These are phyloP conservation scores for Pherbina coryleti DNA, from an alignment of 2,888 invertebrate species.

Conservation along the genomic window DNA sequence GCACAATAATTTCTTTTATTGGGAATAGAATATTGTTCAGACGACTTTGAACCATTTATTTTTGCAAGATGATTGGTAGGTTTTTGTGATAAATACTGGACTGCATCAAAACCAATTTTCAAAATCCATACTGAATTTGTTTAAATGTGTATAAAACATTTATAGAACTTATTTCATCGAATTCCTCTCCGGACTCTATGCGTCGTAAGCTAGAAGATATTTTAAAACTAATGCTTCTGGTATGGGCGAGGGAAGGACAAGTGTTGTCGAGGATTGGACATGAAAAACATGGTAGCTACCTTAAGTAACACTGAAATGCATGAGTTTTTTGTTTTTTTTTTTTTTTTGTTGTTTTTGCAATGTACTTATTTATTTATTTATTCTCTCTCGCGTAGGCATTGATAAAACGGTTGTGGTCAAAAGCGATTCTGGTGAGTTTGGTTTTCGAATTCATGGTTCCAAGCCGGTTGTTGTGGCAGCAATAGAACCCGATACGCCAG, in stretches of 20 bases:
- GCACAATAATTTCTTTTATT: background rate
- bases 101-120: background rate
- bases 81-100: background rate
- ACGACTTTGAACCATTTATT: background rate
- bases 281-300: slow-evolving; percentile 71
- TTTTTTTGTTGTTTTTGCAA: background rate
- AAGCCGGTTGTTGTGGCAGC: slow-evolving; percentile 97
- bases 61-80: slow-evolving; percentile 33
- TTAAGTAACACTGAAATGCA: background rate
- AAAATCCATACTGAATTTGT: slow-evolving; percentile 4
- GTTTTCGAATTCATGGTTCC: slow-evolving; percentile 94
- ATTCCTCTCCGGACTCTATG: slow-evolving; percentile 70
- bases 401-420: slow-evolving; percentile 89
- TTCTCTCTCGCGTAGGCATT: slow-evolving; percentile 74
- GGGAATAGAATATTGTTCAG: background rate
- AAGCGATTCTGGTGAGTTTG: slow-evolving; percentile 89
- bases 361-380: background rate
- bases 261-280: slow-evolving; percentile 77
- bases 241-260: slow-evolving; percentile 85
- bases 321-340: no score
- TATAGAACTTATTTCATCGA: slow-evolving; percentile 64
- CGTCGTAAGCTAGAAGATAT: slow-evolving; percentile 81
- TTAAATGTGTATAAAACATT: slow-evolving; percentile 28
- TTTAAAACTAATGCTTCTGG: slow-evolving; percentile 83
- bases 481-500: slow-evolving; percentile 93